Conservation (phyloP, 2,113 vertebrate genomes). For the Psilopsiagon aurifrons region DNA sequence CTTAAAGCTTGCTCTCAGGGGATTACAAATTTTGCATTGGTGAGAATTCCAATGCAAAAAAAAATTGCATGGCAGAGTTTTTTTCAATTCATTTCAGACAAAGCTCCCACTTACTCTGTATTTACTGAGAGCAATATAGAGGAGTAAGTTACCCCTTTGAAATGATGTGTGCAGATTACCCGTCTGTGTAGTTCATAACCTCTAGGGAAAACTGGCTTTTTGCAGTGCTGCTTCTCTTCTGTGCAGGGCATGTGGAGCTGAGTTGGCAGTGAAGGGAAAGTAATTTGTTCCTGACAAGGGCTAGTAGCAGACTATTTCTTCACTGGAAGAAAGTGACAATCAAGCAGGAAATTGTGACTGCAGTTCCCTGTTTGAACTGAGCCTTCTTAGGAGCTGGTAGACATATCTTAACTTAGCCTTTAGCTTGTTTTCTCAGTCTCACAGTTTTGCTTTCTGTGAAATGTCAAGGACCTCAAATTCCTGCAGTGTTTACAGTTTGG, state of each 20-base stretch:
- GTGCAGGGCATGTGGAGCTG: background rate
- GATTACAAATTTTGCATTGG: background rate
- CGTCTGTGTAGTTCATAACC: background rate
- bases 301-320: slow-evolving; percentile 69
- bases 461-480: slow-evolving; percentile 23
- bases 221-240: slow-evolving; percentile 33
- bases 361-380: slow-evolving; percentile 51
- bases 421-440: slow-evolving; percentile 50
- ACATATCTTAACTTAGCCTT: slow-evolving; percentile 45
- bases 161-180: background rate
- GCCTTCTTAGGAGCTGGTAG: slow-evolving; percentile 48
- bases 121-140: background rate
- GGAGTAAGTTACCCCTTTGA: background rate
- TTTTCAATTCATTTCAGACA: background rate
- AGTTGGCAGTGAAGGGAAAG: slow-evolving; percentile 55
- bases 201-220: slow-evolving; percentile 37
- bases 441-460: background rate
- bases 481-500: slow-evolving; percentile 21
- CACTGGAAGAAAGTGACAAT: slow-evolving; percentile 65
- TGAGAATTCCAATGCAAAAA: background rate
- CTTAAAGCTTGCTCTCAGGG: background rate
- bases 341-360: slow-evolving; percentile 50
- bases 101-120: background rate
- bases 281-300: slow-evolving; percentile 68
- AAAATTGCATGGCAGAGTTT: background rate